Evolutionary conservation across 1,140 invertebrate species (phyloP), one percentile per base, ranked within the genome.

Genomic region (Brachionus rubens): DNA sequence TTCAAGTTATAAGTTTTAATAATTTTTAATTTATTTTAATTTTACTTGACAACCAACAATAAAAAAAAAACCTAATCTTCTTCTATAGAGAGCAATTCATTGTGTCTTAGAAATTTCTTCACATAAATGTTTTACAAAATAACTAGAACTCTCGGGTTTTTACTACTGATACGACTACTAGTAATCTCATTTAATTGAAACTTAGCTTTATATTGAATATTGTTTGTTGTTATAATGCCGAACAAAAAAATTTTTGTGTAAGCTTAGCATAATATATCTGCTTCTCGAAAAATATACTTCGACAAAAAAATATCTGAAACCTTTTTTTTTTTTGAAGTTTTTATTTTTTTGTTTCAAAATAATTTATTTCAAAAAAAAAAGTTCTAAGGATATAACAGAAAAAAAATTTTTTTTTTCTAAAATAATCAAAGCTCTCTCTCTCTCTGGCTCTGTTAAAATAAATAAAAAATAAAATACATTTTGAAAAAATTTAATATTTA

Each of bases 21-120:
- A 65, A 65, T 65, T 65, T 65, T 41, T 41, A 65, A 43, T 65
- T 65, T 43, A 65, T 65, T 65, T 65, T 65, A 43, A 65, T 65
- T 65, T 65, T 24, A 36, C 59, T 65, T 65, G 59, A 65, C 59
- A 65, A 65, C 59, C 59, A 65, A n/a, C n/a, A n/a, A n/a, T n/a
- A n/a, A n/a, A n/a, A n/a, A n/a, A n/a, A 65, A 65, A 65, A 16
- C 59, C 59, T 65, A 65, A 41, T 43, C 59, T 41, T 43, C 40
- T 65, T 65, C 59, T 46, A 43, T 65, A 65, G 59, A 30, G 59
- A 36, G n/a, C n/a, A n/a, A 65, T 26, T 65, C 41, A 65, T 65
- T 65, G 59, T 65, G 59, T 65, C 59, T 65, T 65, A 16, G 24
- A 21, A 65, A 16, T 59, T 59, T 26, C 50, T 33, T 59, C 19